A percentile compares a stretch with the other conserved stretches of the same genome.
Evolutionary conservation across 2,113 vertebrate genomes (phyloP).

Genomic region (Thymallus thymallus): DNA sequence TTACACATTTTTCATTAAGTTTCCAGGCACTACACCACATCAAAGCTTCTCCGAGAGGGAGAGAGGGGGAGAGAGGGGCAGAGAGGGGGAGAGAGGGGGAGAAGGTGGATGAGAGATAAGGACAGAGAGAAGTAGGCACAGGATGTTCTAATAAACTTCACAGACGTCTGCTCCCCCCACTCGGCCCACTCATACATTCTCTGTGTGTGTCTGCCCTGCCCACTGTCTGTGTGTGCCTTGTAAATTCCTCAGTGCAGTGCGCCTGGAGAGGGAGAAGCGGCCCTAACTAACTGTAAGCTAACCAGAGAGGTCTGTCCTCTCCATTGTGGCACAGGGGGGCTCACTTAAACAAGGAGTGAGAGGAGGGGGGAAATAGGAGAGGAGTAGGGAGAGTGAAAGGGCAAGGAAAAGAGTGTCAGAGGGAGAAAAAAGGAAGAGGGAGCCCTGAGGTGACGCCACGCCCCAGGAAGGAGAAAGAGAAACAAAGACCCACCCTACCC

Average conservation of each 20-base stretch:
- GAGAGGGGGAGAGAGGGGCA: conserved; percentile 27
- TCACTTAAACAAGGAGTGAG: neutral
- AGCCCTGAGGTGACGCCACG: conserved; percentile 60
- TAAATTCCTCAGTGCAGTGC: too few species aligned
- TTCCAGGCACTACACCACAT: conserved; percentile 78
- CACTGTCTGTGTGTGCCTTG: too few species aligned
- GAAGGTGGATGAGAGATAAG: conserved; percentile 31
- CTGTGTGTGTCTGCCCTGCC: conserved; percentile 12
- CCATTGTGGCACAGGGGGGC: too few species aligned
- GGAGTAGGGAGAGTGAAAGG: too few species aligned
- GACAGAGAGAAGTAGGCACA: conserved; percentile 53
- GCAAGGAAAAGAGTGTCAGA: too few species aligned
- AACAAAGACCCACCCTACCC: conserved; percentile 7
- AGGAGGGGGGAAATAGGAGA: neutral
- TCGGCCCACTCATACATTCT: conserved; percentile 11
- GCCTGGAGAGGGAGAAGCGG: too few species aligned
- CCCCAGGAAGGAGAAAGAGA: conserved; percentile 41
- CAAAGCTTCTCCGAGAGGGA: conserved; percentile 65
- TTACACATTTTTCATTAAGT: conserved; percentile 82
- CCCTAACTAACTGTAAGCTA: too few species aligned
- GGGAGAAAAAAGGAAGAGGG: neutral
- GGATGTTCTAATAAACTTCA: conserved; percentile 80
- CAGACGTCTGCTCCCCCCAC: conserved; percentile 54
- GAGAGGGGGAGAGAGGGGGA: conserved; percentile 35
- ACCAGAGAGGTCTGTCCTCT: too few species aligned